These are phyloP conservation scores for Pterostichus niger DNA, from an alignment of 2,888 invertebrate species.

Conservation along the genomic window DNA sequence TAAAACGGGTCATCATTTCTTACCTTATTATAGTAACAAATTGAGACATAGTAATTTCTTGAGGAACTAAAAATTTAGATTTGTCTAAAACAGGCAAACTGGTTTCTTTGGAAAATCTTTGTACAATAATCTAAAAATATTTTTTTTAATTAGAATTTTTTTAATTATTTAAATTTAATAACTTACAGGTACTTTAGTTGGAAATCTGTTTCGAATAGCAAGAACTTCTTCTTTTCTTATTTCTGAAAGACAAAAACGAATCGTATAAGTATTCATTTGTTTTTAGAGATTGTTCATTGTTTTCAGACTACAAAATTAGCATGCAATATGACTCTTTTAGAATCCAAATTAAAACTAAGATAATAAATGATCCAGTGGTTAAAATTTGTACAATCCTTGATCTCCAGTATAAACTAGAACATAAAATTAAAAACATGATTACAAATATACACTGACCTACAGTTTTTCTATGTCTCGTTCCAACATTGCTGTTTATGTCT, in stretches of 20 bases:
- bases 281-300: too few species aligned
- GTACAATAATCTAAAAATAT: constrained; percentile 87
- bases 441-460: constrained; percentile 70
- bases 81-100: constrained; percentile 89
- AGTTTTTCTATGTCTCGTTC: constrained; percentile 70
- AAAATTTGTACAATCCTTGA: constrained; percentile 16
- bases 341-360: background rate
- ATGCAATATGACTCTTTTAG: background rate
- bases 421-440: constrained; percentile 13
- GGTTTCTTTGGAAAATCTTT: constrained; percentile 88
- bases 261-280: background rate
- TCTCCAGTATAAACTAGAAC: constrained; percentile 25
- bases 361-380: background rate
- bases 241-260: constrained; percentile 73
- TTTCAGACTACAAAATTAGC: background rate
- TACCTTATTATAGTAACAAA: constrained; percentile 59
- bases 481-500: constrained; percentile 72
- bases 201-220: constrained; percentile 88
- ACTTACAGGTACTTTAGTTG: constrained; percentile 90
- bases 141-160: constrained; percentile 12
- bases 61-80: constrained; percentile 92
- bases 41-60: constrained; percentile 93
- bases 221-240: constrained; percentile 87
- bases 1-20: background rate
- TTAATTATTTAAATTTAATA: background rate